These are phyloP conservation scores for Fragum sueziense DNA, from an alignment of 2,888 invertebrate species.

Conservation along the genomic window DNA sequence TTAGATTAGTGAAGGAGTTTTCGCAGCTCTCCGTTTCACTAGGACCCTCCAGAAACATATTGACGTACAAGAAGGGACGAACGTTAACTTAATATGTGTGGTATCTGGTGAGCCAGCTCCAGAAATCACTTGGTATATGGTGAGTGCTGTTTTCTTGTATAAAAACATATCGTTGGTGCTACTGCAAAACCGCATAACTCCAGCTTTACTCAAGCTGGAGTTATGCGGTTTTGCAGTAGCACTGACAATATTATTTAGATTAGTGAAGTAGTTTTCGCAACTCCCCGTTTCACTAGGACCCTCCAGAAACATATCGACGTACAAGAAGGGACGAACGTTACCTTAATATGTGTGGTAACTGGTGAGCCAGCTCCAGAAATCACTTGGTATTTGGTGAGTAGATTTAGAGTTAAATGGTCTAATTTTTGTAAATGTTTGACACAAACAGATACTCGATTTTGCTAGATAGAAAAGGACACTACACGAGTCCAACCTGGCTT, in stretches of 20 bases:
- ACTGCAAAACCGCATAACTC: no score
- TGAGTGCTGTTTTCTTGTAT: conserved; percentile 50
- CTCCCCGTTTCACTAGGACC: conserved; percentile 82
- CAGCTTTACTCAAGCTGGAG: no score
- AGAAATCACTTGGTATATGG: conserved; percentile 87
- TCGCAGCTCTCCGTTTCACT: conserved; percentile 79
- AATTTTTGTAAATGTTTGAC: no score
- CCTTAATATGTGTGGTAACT: conserved; percentile 89
- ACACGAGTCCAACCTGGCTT: no score
- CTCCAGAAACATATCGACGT: conserved; percentile 86
- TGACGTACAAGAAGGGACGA: conserved; percentile 86
- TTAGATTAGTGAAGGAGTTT: conserved; percentile 86
- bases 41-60: conserved; percentile 86
- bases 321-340: conserved; percentile 87
- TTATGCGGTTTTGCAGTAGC: no score
- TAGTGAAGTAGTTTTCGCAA: conserved; percentile 84
- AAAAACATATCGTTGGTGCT: no score
- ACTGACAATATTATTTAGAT: no score
- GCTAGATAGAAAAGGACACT: no score
- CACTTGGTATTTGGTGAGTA: conserved; percentile 86
- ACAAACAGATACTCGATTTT: no score
- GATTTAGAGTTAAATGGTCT: no score
- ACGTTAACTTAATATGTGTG: conserved; percentile 89
- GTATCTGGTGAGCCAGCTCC: conserved; percentile 91
- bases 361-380: conserved; percentile 91